These are phyloP conservation scores for Hypsopygia costalis DNA, from an alignment of 2,888 invertebrate genomes.

Conservation along the genomic window DNA sequence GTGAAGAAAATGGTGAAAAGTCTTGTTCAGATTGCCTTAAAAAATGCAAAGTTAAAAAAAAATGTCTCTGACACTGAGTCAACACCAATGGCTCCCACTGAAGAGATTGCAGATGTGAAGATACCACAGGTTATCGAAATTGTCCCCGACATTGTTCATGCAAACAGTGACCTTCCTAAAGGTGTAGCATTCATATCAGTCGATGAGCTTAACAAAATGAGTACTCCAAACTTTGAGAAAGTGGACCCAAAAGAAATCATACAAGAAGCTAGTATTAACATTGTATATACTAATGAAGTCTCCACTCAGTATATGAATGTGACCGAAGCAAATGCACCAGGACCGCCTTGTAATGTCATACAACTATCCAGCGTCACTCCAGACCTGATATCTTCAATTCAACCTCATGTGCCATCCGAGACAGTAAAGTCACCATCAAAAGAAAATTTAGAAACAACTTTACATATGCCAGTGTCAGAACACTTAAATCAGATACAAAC, in stretches of 20 bases:
- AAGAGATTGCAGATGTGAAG: constrained; percentile 50
- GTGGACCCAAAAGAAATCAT: constrained; percentile 73
- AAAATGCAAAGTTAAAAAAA: constrained; percentile 67
- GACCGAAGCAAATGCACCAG: constrained; percentile 38
- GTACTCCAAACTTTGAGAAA: constrained; percentile 68
- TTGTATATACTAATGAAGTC: constrained; percentile 65
- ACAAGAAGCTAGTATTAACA: constrained; percentile 72
- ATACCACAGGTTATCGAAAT: constrained; percentile 74
- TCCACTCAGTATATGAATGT: constrained; percentile 61
- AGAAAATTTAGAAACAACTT: constrained; percentile 11
- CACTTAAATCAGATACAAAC: constrained; percentile 20
- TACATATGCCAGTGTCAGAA: constrained; percentile 19
- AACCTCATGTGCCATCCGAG: constrained; percentile 33
- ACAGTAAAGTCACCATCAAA: constrained; percentile 15
- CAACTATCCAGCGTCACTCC: constrained; percentile 63
- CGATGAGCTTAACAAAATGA: constrained; percentile 70
- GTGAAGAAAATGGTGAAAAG: constrained; percentile 80
- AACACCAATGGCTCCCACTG: constrained; percentile 24
- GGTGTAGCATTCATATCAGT: constrained; percentile 69
- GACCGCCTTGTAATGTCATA: constrained; percentile 44
- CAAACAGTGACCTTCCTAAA: constrained; percentile 54
- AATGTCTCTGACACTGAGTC: constrained; percentile 36
- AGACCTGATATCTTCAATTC: constrained; percentile 67
- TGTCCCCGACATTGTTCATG: constrained; percentile 50
- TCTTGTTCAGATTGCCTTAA: constrained; percentile 68